phyloP scores from a whole-genome alignment of 1,140 invertebrate species.

The Pseudobourletiella spinata region DNA sequence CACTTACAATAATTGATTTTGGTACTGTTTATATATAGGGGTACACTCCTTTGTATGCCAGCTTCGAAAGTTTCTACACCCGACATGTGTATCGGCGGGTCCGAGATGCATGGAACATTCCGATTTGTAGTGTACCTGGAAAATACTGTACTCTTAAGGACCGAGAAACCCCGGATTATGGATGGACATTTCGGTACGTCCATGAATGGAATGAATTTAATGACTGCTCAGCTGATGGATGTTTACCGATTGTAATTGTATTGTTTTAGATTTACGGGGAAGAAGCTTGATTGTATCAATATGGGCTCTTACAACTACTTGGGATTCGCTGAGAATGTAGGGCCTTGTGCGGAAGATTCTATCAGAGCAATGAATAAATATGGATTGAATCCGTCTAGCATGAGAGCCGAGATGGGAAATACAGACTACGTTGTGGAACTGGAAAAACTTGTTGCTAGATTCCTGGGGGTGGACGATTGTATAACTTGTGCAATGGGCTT shows the following conservation, averaged over 20 bases:
- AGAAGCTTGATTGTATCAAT: conserved; percentile 69
- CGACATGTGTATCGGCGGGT: conserved; percentile 86
- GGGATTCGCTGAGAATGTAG: conserved; percentile 69
- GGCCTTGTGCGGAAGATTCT: conserved; percentile 61
- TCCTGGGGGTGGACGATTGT: conserved; percentile 81
- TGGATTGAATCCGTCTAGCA: conserved; percentile 59
- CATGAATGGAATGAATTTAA: conserved; percentile 43
- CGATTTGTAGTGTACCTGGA: conserved; percentile 84
- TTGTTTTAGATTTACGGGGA: conserved; percentile 59
- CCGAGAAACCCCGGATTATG: conserved; percentile 70
- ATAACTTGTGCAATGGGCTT: conserved; percentile 98
- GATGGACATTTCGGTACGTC: conserved; percentile 82
- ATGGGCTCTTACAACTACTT: conserved; percentile 89
- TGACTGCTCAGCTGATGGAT: neutral
- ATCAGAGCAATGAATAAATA: conserved; percentile 51
- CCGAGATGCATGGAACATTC: conserved; percentile 87
- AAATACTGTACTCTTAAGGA: conserved; percentile 77
- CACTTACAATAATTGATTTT: conserved; percentile 9
- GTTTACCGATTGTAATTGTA: too few species aligned
- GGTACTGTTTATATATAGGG: conserved; percentile 52
- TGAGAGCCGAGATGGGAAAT: conserved; percentile 51
- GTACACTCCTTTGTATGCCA: conserved; percentile 81
- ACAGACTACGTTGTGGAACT: conserved; percentile 58
- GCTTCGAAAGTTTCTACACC: conserved; percentile 90
- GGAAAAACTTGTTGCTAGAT: conserved; percentile 72